Conservation (phyloP, 2,888 invertebrate species). For the Phengaris arion region DNA sequence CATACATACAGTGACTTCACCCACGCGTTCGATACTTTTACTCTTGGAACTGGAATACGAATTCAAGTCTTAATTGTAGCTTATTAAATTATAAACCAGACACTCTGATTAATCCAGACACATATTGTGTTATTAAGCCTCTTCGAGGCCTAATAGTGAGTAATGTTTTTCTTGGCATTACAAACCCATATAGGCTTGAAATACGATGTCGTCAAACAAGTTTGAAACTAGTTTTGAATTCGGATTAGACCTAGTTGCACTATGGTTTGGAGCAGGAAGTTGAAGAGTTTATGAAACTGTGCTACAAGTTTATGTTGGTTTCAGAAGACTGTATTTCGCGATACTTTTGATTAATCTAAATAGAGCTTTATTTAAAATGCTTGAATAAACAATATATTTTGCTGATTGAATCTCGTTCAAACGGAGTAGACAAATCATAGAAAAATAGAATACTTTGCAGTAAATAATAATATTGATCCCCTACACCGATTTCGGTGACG, state of each 20-base stretch:
- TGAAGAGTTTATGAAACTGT: slow-evolving; percentile 4
- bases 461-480: too few relatives aligned
- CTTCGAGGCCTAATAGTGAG: background rate
- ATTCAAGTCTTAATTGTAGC: background rate
- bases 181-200: background rate
- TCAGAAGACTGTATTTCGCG: background rate
- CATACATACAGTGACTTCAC: slow-evolving; percentile 5
- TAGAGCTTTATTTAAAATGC: too few relatives aligned
- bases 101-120: background rate
- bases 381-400: too few relatives aligned
- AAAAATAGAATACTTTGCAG: too few relatives aligned
- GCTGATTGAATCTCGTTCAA: too few relatives aligned
- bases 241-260: slow-evolving; percentile 9
- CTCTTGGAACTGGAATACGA: background rate
- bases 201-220: slow-evolving; percentile 2
- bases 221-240: background rate
- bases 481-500: too few relatives aligned
- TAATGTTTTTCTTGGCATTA: background rate
- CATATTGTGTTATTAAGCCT: background rate
- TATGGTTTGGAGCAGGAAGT: background rate
- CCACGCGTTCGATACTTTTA: slow-evolving; percentile 5
- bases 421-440: too few relatives aligned
- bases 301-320: background rate
- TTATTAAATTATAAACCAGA: background rate
- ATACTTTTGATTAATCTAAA: too few relatives aligned